Evolutionary conservation across 2,888 invertebrate genomes (phyloP).

Genomic region (Pelosia muscerda): DNA sequence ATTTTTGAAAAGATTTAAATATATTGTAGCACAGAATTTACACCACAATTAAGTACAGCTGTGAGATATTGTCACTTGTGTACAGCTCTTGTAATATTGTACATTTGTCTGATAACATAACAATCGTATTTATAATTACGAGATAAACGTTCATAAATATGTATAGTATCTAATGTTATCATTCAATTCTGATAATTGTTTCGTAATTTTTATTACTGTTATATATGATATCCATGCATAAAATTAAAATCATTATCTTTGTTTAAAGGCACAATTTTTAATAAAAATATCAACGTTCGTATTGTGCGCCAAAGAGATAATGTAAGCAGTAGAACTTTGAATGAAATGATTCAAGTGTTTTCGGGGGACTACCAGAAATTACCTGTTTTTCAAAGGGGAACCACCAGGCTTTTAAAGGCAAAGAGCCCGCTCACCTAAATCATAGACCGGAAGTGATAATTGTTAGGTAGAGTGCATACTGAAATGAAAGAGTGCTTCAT

Average conservation of each 20-base stretch:
- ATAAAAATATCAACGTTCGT: neutral
- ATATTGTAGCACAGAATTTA: conserved; percentile 14
- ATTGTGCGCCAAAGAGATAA: too few species aligned
- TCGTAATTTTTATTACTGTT: conserved; percentile 20
- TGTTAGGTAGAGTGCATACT: too few species aligned
- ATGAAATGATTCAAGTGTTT: too few species aligned
- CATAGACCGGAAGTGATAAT: too few species aligned
- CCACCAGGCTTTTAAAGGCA: too few species aligned
- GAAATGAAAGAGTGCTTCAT: too few species aligned
- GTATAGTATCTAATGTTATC: conserved; percentile 45
- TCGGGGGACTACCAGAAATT: too few species aligned
- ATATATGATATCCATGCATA: conserved; percentile 6
- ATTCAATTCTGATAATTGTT: conserved; percentile 33
- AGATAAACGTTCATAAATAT: conserved; percentile 41
- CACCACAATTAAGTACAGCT: conserved; percentile 33
- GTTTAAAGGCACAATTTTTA: neutral
- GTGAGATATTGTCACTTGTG: conserved; percentile 39
- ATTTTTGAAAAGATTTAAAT: conserved; percentile 21
- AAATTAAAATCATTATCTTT: neutral
- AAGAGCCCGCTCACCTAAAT: too few species aligned
- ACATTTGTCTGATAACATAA: conserved; percentile 41
- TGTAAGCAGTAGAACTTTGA: too few species aligned
- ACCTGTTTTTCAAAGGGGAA: too few species aligned
- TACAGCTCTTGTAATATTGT: conserved; percentile 37
- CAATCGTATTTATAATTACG: conserved; percentile 49